A percentile compares a stretch with the other conserved stretches of the same genome.
Evolutionary conservation across 2,113 vertebrate species (phyloP).

Genomic region (Limanda limanda): DNA sequence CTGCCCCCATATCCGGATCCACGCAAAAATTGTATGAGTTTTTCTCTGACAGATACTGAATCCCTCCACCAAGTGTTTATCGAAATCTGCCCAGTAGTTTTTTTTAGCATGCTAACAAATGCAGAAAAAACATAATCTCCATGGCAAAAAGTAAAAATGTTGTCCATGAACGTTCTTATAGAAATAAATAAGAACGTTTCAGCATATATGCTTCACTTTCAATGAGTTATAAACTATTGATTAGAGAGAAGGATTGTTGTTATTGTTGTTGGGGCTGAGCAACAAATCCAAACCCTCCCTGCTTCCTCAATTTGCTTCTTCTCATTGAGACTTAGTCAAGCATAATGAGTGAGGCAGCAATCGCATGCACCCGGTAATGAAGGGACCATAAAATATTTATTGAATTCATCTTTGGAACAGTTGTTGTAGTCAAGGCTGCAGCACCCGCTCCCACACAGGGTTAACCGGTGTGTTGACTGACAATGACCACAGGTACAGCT

Average conservation of each 20-base stretch:
- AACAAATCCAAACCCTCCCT: constrained; percentile 41
- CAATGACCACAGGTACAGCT: constrained; percentile 65
- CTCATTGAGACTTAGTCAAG: constrained; percentile 57
- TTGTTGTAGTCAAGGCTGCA: constrained; percentile 30
- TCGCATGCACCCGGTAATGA: constrained; percentile 69
- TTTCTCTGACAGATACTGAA: no score
- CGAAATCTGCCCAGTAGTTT: no score
- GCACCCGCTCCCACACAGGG: constrained; percentile 4
- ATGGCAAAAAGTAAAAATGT: no score
- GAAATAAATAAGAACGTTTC: constrained; percentile 50
- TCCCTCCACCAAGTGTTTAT: no score
- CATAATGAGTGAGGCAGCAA: constrained; percentile 59
- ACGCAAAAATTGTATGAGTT: no score
- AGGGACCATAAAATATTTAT: constrained; percentile 72
- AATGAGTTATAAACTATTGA: constrained; percentile 55
- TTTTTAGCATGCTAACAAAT: no score
- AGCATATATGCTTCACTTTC: constrained; percentile 53
- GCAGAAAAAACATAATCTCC: no score
- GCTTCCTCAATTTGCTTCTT: constrained; percentile 39
- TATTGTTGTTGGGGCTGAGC: constrained; percentile 41
- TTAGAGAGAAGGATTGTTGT: constrained; percentile 60
- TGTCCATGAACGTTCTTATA: not conserved
- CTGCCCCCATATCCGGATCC: no score
- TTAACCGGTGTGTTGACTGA: constrained; percentile 57
- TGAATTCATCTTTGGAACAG: constrained; percentile 45